Conservation (phyloP, 23 tunicate species). For the Aplidium turbinatum region DNA sequence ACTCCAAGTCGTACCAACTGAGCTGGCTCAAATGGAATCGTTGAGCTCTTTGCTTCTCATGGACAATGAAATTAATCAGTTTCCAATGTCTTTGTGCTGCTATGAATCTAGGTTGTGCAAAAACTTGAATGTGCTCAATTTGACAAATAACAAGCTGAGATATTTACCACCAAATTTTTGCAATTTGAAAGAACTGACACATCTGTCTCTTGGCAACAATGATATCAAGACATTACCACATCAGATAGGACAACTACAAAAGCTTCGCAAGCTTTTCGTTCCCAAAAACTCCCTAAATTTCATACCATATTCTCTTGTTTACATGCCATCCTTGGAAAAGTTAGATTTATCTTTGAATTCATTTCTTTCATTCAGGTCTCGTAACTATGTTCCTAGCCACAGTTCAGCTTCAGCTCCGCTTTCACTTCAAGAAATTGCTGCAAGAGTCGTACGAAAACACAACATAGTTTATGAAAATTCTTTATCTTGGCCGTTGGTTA, state of each 20-base stretch:
- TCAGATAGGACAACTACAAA: constrained; percentile 38
- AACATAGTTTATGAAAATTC: constrained; percentile 22
- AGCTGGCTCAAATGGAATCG: constrained; percentile 15
- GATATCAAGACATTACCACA: constrained; percentile 34
- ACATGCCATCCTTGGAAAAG: constrained; percentile 1
- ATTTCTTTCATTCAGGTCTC: not conserved
- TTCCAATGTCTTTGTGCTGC: not conserved
- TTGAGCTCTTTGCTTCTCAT: constrained; percentile 30
- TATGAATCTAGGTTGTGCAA: not conserved
- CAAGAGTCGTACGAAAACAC: constrained; percentile 22
- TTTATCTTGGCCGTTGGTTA: constrained; percentile 23
- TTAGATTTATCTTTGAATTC: constrained; percentile 36
- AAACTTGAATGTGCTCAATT: constrained; percentile 10
- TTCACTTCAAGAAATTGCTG: constrained; percentile 40
- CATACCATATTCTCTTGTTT: constrained; percentile 34
- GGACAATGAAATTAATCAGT: constrained; percentile 5
- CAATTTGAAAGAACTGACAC: constrained; percentile 37
- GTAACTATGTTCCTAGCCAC: too few relatives aligned
- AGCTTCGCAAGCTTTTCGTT: constrained; percentile 30
- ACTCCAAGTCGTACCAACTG: constrained; percentile 37
- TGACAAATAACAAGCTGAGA: constrained; percentile 25
- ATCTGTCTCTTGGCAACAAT: constrained; percentile 45
- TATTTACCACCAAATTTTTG: constrained; percentile 36
- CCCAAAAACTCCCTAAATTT: constrained; percentile 30
- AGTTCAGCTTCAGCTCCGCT: not conserved